A percentile compares a stretch with the other conserved stretches of the same genome.
These are phyloP conservation scores for Camponotus pennsylvanicus DNA, from an alignment of 1,140 invertebrate genomes.

Conservation along the genomic window DNA sequence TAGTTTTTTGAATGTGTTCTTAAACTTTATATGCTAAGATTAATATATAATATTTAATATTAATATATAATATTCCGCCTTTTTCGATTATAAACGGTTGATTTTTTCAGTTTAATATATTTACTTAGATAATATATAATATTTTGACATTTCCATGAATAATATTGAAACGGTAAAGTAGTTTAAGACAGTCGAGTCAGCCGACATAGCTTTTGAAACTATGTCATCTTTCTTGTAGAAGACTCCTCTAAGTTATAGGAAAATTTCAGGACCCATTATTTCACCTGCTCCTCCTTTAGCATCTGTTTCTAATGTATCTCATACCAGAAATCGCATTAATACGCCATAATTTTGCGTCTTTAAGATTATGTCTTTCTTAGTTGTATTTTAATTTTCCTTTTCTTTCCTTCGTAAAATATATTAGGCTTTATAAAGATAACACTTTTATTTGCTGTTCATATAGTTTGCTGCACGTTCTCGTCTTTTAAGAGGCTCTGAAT, in stretches of 20 bases:
- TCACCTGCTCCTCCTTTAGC: background rate
- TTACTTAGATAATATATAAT: background rate
- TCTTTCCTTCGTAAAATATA: background rate
- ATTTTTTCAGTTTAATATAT: too few species aligned
- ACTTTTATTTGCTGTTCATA: background rate
- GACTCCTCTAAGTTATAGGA: background rate
- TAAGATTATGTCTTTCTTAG: background rate
- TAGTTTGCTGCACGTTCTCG: background rate
- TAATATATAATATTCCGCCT: too few species aligned
- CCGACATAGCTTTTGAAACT: background rate
- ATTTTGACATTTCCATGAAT: background rate
- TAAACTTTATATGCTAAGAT: too few species aligned
- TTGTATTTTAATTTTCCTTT: background rate
- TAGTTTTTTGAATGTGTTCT: background rate
- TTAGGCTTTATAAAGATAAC: background rate
- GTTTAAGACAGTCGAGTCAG: background rate
- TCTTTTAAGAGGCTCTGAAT: background rate
- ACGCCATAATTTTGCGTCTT: background rate
- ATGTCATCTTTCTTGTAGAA: background rate
- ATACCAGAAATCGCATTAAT: constrained; percentile 15
- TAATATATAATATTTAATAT: too few species aligned
- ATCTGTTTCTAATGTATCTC: constrained; percentile 17
- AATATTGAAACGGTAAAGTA: background rate
- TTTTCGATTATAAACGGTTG: too few species aligned
- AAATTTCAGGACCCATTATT: background rate